Base-by-base conservation (phyloP, 2,888 invertebrate species). In the Eremobia ochroleuca region DNA sequence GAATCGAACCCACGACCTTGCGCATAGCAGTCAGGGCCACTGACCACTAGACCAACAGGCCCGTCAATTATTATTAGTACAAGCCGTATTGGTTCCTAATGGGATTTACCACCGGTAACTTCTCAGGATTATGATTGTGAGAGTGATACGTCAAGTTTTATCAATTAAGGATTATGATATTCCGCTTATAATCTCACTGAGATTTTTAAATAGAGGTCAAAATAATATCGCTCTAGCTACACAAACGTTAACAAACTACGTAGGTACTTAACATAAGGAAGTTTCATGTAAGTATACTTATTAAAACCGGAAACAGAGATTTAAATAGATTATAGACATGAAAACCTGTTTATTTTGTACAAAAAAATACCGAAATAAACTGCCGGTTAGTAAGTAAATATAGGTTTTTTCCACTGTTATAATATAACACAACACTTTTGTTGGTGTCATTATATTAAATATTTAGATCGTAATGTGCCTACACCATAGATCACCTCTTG, bases 401-500 rank as follows among this genome's bases (percentile, higher is more conserved):
- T n/a, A 1, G 31, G 8, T 0, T 31, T 58, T 28, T 67, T 49
- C 28, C 28, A 5, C 25, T 15, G 31, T 13, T 28, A 58, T 18
- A 55, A 55, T 2, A n/a, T n/a, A n/a, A n/a, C n/a, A n/a, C n/a
- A n/a, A 28, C 15, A 6, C 6, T 8, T 4, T 0, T 6, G 2
- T 2, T 58, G 15, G 28, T 61, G 21, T 31, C 9, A 59, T 31
- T 9, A 18, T 31, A 18, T 31, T 61, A 21, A 61, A 31, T 61
- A 21, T 61, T 31, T 58, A n/a, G n/a, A 28, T 64, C n/a, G 18
- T 65, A 11, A 2, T 15, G 2, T 15, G 13, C 4, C 8, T 18
- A 18, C 28, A 58, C 8, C 4, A 28, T 31, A 59, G 59, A 59
- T 59, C 18, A 21, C 5, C 15, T 31, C 59, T 18, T 18, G n/a